Base-by-base conservation (phyloP, 2,797 vertebrate genomes). In the Scolopax rusticola region DNA sequence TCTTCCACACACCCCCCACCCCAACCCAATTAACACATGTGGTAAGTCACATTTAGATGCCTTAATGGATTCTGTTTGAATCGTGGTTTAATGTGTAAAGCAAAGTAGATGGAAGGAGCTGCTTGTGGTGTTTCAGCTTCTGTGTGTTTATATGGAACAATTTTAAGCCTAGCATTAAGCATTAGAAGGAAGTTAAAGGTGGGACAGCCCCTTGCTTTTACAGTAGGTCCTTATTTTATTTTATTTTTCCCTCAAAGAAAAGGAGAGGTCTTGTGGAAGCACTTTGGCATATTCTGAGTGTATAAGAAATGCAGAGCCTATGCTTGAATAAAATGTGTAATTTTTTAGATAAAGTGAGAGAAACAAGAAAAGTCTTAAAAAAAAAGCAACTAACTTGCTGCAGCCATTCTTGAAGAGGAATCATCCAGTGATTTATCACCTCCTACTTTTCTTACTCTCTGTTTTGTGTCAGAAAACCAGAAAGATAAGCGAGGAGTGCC, bases 41-140 rank as follows among this genome's bases (percentile, higher is more conserved):
- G 96, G 94, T 95, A 93, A 97, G 92, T 97, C 95, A 92, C 93
- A 95, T 94, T 97, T 85, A 95, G 91, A 95, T 94, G 84, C 75
- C 75, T 96, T 97, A 97, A 97, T 97, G 95, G 95, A 83, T 56
- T 96, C 73, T 86, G 64, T 88, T 96, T 89, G 93, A 89, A 61
- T 96, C 9, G 84, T 95, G 92, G 93, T 91, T 95, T 96, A 96
- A 75, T 80, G 90, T 90, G 90, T 96, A 94, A 97, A 97, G 95
- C 47, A 60, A 79, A 97, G 75, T 64, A 77, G 94, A 74, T 71
- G 64, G 82, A 96, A 97, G 79, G 80, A 36, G 79, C 88, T 95
- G 90, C 71, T 77, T 0, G 1, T 90, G 90, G 50, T 79, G 33
- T 93, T 96, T 91, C 90, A 93, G 75, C 86, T 77, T 83, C 80